phyloP scores from a whole-genome alignment of 2,888 invertebrate genomes.

The Acanthopleura granulata region DNA sequence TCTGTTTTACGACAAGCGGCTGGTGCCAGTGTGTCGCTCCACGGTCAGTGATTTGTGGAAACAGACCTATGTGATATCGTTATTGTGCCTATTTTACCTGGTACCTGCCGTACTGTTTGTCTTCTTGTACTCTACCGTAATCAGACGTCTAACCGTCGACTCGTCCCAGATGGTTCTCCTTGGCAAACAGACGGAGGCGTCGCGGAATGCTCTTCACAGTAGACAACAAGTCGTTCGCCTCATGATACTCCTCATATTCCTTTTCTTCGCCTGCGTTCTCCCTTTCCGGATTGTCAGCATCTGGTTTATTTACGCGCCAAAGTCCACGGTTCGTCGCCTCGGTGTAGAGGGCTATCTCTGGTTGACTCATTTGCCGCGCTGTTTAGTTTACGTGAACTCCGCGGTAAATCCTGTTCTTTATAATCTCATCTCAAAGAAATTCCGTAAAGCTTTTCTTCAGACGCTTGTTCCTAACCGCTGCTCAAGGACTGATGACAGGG shows the following conservation, averaged over 20 bases:
- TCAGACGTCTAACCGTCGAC: neutral
- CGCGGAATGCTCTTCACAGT: neutral
- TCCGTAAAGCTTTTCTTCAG: neutral
- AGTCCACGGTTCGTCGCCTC: neutral
- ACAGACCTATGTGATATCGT: constrained; percentile 3
- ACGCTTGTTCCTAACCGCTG: neutral
- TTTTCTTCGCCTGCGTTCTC: constrained; percentile 14
- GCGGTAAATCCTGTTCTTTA: constrained; percentile 12
- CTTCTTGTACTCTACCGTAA: constrained; percentile 1
- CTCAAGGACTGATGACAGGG: neutral
- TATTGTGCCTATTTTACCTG: neutral
- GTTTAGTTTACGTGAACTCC: neutral
- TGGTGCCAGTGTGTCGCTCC: constrained; percentile 11
- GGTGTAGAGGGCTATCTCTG: constrained; percentile 6
- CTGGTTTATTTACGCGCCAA: constrained; percentile 14
- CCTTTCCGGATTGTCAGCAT: constrained; percentile 15
- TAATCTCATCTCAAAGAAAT: constrained; percentile 15
- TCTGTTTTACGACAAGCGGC: neutral
- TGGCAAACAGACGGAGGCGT: neutral
- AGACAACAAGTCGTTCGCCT: constrained; percentile 13
- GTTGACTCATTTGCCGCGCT: neutral
- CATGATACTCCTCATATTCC: neutral
- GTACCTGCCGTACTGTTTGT: neutral
- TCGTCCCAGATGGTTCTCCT: neutral
- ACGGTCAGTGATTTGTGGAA: neutral